phyloP scores from a whole-genome alignment of 2,797 vertebrate genomes.

The Selene dorsalis region DNA sequence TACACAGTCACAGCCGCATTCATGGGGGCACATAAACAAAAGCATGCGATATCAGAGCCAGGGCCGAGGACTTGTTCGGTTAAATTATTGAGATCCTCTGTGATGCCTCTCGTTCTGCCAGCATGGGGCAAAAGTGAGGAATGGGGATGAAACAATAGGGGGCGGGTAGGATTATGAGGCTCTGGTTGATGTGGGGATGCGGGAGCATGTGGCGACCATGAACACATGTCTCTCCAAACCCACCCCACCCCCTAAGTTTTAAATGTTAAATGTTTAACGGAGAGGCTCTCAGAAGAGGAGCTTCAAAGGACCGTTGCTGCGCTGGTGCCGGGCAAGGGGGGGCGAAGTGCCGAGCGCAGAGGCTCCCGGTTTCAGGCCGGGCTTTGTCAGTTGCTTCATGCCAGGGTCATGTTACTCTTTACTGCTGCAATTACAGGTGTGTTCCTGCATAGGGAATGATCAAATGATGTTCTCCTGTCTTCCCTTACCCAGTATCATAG shows the following conservation, averaged over 20 bases:
- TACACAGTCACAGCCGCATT: constrained; percentile 20
- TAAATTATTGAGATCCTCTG: constrained; percentile 79
- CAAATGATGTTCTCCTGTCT: background rate
- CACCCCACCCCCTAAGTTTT: constrained; percentile 34
- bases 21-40: constrained; percentile 55
- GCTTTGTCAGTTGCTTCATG: constrained; percentile 50
- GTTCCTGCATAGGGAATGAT: constrained; percentile 11
- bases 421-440: constrained; percentile 33
- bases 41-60: constrained; percentile 53
- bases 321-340: constrained; percentile 33
- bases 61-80: constrained; percentile 62
- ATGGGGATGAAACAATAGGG: constrained; percentile 55
- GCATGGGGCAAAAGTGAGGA: constrained; percentile 68
- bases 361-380: constrained; percentile 26
- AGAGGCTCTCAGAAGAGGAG: constrained; percentile 69
- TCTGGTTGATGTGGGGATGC: constrained; percentile 51
- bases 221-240: constrained; percentile 48
- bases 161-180: constrained; percentile 52
- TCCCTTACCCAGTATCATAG: background rate
- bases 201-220: constrained; percentile 46
- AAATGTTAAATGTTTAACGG: constrained; percentile 77
- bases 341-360: constrained; percentile 15
- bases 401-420: constrained; percentile 30
- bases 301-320: constrained; percentile 70
- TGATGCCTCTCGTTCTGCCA: constrained; percentile 70